Base-by-base conservation (phyloP, 2,888 invertebrate genomes). In the Luperina nickerlii region DNA sequence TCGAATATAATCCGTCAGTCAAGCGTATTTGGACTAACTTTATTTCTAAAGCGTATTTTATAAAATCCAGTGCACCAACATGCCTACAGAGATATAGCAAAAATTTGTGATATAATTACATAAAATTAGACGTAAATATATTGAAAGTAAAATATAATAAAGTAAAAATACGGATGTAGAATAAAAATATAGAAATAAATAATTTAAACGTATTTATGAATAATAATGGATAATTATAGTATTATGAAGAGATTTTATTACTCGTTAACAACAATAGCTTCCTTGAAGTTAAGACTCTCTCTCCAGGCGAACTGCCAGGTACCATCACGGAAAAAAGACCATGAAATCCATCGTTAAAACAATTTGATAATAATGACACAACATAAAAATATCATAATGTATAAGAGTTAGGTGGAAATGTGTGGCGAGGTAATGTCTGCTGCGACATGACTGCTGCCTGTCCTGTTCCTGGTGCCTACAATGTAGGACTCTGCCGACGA, bases 261-360 rank as follows among this genome's bases (percentile, higher is more conserved):
- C 98, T 98, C 98, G 97, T 98, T 98, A 97, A 98, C 98, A 97
- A 98, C 98, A 97, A 99, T 98, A 97, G 98, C 98, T 98, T 99
- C 98, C 98, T 98, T 98, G 99, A 99, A 99, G 98, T 99, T 98
- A 97, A 98, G 98, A 98, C 99, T 99, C 98, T 98, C 98, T 98
- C 98, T 98, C 99, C 99, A 99, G 98, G 98, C 98, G 98, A 98
- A 98, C 98, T 98, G 95, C 94, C 91, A 93, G 94, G 94, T 93
- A 94, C 92, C 93, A 92, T 94, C 93, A 93, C 93, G 93, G 94
- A 92, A 95, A 95, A 94, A 94, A 95, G 90, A 95, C 92, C 93
- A 94, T 92, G 93, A 95, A 95, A 95, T 93, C 90, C 90, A 94
- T 93, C 90, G 94, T 96, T 96, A 95, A 94, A 93, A 90, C 84